phyloP scores from a whole-genome alignment of 2,113 vertebrate genomes.

The Bucco capensis region DNA sequence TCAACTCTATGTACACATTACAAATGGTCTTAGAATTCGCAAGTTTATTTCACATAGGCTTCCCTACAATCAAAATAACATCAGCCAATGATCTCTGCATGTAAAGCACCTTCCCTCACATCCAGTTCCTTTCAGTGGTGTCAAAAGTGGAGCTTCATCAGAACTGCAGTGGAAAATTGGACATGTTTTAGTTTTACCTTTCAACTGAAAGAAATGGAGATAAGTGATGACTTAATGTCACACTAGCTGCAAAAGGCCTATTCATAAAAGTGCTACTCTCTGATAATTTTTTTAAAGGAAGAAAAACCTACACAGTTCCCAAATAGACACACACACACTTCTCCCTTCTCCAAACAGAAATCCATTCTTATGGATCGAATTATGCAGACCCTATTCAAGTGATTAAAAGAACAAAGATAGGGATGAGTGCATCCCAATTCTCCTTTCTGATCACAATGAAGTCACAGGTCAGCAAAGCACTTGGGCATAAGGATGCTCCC shows the following conservation, averaged over 20 bases:
- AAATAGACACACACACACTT: background rate
- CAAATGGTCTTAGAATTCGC: background rate
- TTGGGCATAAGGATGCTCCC: constrained; percentile 1
- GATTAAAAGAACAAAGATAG: background rate
- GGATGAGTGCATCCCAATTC: background rate
- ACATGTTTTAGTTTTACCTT: background rate
- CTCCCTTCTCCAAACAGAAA: background rate
- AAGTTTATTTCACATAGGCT: background rate
- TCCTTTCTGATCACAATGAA: background rate
- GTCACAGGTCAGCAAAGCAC: constrained; percentile 5
- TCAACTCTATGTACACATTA: background rate
- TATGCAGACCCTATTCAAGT: constrained; percentile 12
- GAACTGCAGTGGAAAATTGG: background rate
- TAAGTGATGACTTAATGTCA: background rate
- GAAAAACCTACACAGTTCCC: background rate
- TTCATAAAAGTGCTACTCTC: background rate
- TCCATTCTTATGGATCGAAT: background rate
- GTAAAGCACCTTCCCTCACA: background rate
- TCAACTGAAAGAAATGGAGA: background rate
- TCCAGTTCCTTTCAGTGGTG: background rate
- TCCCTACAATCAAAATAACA: background rate
- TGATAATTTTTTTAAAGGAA: background rate
- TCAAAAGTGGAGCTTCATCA: background rate
- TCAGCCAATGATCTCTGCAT: background rate
- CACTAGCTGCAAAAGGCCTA: background rate